Evolutionary conservation across 2,797 vertebrate genomes (phyloP).

Genomic region (Harpagifer antarcticus): DNA sequence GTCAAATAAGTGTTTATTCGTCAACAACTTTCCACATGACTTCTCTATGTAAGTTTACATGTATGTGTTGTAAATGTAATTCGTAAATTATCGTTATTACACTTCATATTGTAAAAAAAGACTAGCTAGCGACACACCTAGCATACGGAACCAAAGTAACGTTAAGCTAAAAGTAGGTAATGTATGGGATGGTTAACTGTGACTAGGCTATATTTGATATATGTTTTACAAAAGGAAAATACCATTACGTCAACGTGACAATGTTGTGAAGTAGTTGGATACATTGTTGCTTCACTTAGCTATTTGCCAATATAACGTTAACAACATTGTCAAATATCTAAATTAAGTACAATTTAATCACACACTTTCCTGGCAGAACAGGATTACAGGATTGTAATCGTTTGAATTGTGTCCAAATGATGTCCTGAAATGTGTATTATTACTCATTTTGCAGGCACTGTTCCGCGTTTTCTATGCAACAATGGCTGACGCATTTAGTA

Average conservation of each 20-base stretch:
- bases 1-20: conserved; percentile 4
- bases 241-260: accelerated
- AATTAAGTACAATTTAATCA: neutral
- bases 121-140: conserved; percentile 37
- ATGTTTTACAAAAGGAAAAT: neutral
- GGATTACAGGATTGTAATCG: accelerated
- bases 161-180: neutral
- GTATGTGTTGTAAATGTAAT: neutral
- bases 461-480: neutral
- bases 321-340: neutral
- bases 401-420: neutral
- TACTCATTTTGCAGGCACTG: conserved; percentile 13
- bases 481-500: conserved; percentile 89
- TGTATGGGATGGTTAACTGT: neutral
- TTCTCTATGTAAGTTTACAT: neutral
- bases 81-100: neutral
- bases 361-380: neutral
- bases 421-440: neutral
- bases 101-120: neutral
- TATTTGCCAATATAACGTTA: neutral
- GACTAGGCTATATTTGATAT: neutral
- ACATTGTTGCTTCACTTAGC: neutral
- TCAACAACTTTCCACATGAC: neutral
- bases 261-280: neutral
- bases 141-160: neutral